Base-by-base conservation (phyloP, 2,888 invertebrate species). In the Bedellia somnulentella region DNA sequence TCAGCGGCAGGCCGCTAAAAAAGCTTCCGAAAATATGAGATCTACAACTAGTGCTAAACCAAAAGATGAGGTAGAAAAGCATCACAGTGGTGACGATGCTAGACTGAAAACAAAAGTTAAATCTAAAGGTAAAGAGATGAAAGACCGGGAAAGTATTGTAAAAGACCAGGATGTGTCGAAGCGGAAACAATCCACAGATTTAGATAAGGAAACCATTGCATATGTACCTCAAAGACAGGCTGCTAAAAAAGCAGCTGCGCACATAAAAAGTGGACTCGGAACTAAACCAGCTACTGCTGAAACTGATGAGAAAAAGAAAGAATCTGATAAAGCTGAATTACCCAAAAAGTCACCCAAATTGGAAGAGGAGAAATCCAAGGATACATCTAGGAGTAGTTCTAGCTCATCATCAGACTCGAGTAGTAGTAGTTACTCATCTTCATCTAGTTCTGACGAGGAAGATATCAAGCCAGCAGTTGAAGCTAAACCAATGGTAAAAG, bases 171-270 rank as follows among this genome's bases (percentile, higher is more conserved):
- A 81, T 33, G 51, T 61, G 13, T 13, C 13, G 77, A 75, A 6
- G 76, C 73, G 60, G 45, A 59, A 58, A 37, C 56, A 46, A 4
- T 48, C 59, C 2, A 85, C 83, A 49, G 86, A 86, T 34, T 50
- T 67, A 3, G 82, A 82, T 16, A 83, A 85, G 46, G 82, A 82
- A 43, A 79, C 86, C 27, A 80, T 90, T 24, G 85, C 89, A 0
- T 90, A 91, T 55, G 93, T 93, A 13, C 93, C 93, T 2, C 93
- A 93, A 54, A 73, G 93, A 35, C 90, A 92, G 61, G 93, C 93
- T 1, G 93, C 93, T 8, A 92, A 92, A 55, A 93, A 93, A 56
- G 93, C 93, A 0, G 91, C 92, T 2, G 92, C 92, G 45, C 90
- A 91, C 49, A 88, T 93, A 31, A 90, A 92, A 54, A 89, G 88